These are phyloP conservation scores for Neuroterus valhalla DNA, from an alignment of 1,140 invertebrate species.

Conservation along the genomic window DNA sequence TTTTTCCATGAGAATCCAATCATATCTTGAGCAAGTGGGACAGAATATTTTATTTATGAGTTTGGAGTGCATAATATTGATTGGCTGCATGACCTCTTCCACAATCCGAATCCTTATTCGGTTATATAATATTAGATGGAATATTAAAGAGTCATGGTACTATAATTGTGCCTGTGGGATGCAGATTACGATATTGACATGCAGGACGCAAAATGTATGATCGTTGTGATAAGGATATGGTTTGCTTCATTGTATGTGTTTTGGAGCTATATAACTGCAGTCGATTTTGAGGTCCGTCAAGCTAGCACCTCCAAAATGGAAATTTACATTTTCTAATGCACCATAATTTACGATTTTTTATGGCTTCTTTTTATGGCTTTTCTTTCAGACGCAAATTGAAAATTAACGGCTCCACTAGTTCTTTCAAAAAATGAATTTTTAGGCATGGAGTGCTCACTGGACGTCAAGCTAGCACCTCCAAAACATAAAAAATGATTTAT, in stretches of 20 bases:
- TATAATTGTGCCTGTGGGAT: neutral
- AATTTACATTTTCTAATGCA: no score
- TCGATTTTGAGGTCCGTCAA: no score
- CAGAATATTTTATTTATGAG: constrained; percentile 53
- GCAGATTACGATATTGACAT: constrained; percentile 1
- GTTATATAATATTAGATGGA: neutral
- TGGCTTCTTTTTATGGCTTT: no score
- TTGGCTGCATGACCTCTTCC: constrained; percentile 38
- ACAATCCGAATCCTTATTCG: constrained; percentile 38
- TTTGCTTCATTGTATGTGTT: neutral
- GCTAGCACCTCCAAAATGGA: no score
- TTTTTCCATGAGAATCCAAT: constrained; percentile 37
- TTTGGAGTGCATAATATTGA: constrained; percentile 41
- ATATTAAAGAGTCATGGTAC: no score
- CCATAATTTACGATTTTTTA: no score
- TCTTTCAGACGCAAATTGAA: no score
- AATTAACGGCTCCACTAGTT: no score
- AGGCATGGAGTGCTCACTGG: no score
- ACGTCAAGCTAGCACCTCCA: no score
- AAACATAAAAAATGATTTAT: no score
- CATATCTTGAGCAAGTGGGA: constrained; percentile 36
- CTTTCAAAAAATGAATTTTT: no score
- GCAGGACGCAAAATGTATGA: neutral
- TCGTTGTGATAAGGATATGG: neutral
- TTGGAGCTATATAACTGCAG: neutral